Base-by-base conservation (phyloP, 2,888 invertebrate species). In the Melieria omissa region DNA sequence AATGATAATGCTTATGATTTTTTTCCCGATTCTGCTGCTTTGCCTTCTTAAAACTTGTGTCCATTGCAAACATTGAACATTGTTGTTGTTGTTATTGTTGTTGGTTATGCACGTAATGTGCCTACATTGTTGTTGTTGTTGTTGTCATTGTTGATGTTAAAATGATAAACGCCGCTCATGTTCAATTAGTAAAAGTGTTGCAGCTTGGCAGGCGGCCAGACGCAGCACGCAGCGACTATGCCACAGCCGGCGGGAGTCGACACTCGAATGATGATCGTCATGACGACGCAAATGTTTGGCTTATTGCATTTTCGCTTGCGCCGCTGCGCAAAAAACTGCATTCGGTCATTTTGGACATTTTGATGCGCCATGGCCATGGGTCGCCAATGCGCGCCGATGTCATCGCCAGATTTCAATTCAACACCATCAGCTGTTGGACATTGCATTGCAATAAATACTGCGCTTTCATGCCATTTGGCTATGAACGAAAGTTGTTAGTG, bases 1-100 rank as follows among this genome's bases (percentile, higher is more conserved):
- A 83, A 82, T 82, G 81, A 81, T 83, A 80, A 81, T 81, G 80
- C 82, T 81, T 81, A 80, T 81, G 82, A 81, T 77, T 83, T 81
- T 80, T 78, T 78, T 12, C 45, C 46, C n/a, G n/a, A 75, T 78
- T 78, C 76, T 76, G 72, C 70, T 46, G 14, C 66, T 49, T 46
- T 45, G 55, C 55, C 46, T 62, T 62, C 55, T 69, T 55, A 12
- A 29, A 29, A 66, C 52, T 68, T 67, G 68, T 54, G 45, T 44
- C 29, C 29, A 29, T 29, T 29, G 29, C 29, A 29, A 29, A 29
- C 29, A 29, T 29, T 29, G 29, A 2, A 29, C 29, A 29, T 44
- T 52, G 16, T 58, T 58, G n/a, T 8, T 63, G 9, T 41, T 69
- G 44, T 61, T 42, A n/a, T 47, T 29, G 41, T 8, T 49, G n/a